These are phyloP conservation scores for Amazona vittata DNA, from an alignment of 2,113 vertebrate genomes.

Conservation along the genomic window DNA sequence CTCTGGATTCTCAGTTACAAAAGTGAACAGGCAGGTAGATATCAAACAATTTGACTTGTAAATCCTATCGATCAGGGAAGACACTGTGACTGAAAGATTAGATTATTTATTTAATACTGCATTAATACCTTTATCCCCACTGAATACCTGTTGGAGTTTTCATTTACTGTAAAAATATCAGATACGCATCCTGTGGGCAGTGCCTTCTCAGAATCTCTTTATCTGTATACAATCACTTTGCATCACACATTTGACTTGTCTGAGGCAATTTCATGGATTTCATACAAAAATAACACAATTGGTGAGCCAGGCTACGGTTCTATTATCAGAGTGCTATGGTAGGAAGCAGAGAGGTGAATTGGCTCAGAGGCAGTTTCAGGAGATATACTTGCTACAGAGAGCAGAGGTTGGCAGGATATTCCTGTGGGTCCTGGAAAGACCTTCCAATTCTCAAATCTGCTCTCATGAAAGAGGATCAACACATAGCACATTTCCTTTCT, in stretches of 20 bases:
- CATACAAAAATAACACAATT: neutral
- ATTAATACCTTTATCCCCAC: neutral
- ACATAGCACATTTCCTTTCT: neutral
- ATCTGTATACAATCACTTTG: neutral
- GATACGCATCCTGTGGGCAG: neutral
- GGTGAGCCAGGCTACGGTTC: neutral
- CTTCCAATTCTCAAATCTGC: neutral
- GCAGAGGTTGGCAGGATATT: neutral
- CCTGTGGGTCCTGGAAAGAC: neutral
- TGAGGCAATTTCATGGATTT: neutral
- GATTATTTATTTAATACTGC: neutral
- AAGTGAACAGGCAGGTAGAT: neutral
- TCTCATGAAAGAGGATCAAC: neutral
- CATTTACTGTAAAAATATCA: neutral
- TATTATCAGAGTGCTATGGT: neutral
- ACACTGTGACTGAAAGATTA: neutral
- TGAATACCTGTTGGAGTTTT: neutral
- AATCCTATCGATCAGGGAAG: neutral
- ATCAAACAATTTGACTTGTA: neutral
- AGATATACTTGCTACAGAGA: neutral
- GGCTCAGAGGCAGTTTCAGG: neutral
- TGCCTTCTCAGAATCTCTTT: neutral
- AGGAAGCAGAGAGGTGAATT: neutral
- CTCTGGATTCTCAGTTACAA: neutral
- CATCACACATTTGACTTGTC: neutral